Percentiles rank a stretch among this genome's conserved stretches.
These are phyloP conservation scores for Tyrophagus putrescentiae DNA, from an alignment of 1,140 invertebrate species.

Conservation along the genomic window DNA sequence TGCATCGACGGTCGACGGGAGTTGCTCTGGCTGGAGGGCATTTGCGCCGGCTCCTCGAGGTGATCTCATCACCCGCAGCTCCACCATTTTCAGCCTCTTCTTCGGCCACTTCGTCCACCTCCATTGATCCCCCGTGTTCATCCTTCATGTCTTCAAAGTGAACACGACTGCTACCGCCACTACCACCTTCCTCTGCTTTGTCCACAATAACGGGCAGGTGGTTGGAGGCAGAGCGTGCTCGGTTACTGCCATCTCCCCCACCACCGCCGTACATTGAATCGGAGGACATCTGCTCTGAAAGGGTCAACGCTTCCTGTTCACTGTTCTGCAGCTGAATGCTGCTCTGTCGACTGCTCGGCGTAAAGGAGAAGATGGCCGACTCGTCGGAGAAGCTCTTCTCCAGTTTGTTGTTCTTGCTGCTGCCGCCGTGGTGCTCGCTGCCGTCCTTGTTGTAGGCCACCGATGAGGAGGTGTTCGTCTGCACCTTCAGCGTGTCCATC, in stretches of 20 bases:
- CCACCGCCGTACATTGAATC: neutral
- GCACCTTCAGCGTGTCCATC: constrained; percentile 7
- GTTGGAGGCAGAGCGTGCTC: neutral
- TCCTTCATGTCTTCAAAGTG: neutral
- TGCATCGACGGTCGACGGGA: constrained; percentile 10
- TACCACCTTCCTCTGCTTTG: neutral
- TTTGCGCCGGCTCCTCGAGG: neutral
- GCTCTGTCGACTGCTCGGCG: constrained; percentile 27
- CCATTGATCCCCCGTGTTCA: neutral
- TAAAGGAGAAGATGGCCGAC: constrained; percentile 30
- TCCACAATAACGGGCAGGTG: neutral
- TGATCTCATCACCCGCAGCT: neutral
- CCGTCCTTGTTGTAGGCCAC: neutral
- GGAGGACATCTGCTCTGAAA: neutral
- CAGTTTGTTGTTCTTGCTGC: neutral
- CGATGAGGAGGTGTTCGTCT: too few relatives aligned
- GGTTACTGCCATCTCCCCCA: neutral
- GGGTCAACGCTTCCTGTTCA: neutral
- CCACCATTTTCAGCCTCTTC: too few relatives aligned
- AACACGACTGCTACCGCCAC: neutral
- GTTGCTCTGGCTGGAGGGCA: neutral
- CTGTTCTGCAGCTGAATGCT: constrained; percentile 24
- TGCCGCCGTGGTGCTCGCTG: neutral
- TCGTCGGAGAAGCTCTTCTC: constrained; percentile 28
- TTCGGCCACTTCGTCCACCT: neutral